Evolutionary conservation across 1,140 invertebrate species (phyloP), one percentile per base, ranked within the genome.

Genomic region (Holcopasites calliopsidis): DNA sequence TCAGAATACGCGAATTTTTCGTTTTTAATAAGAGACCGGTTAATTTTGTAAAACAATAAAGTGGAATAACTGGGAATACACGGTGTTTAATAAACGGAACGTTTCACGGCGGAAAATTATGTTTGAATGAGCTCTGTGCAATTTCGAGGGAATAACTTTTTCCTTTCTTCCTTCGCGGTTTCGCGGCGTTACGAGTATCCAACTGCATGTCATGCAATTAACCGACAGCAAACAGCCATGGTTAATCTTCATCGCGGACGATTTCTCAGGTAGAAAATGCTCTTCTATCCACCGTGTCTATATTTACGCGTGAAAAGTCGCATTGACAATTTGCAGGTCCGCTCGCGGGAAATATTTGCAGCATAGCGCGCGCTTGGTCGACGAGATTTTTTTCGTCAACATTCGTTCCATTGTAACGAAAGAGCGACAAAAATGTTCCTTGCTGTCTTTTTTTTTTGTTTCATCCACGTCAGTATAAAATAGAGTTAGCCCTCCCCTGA

Each of bases 351-450:
- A 58, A 21, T 35, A 35, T 58, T 58, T 35, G 11, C 7, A 6
- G 11, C 31, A 6, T 7, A 13, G 0, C 31, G n/a, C 13, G 18
- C 31, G n/a, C 8, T 23, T 33, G 5, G 1, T 18, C 10, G 21
- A 35, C 5, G n/a, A n/a, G n/a, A n/a, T n/a, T n/a, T 16, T 58
- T 70, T 28, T 23, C 72, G 23, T 55, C 55, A 60, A 77, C 49
- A 33, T 69, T 76, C 47, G 44, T n/a, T 55, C 38, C 40, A 31
- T n/a, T n/a, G 38, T 8, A 33, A 33, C 31, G 8, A 55, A 33
- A 33, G 13, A 8, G 1, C 18, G 10, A 23, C 4, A 16, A 10
- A 13, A 58, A 16, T 21, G 5, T 58, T 7, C 7, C 2, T n/a
- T n/a, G n/a, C n/a, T n/a, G n/a, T n/a, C n/a, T n/a, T n/a, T 5